phyloP scores from a whole-genome alignment of 2,888 invertebrate species.

The Cerastis leucographa region DNA sequence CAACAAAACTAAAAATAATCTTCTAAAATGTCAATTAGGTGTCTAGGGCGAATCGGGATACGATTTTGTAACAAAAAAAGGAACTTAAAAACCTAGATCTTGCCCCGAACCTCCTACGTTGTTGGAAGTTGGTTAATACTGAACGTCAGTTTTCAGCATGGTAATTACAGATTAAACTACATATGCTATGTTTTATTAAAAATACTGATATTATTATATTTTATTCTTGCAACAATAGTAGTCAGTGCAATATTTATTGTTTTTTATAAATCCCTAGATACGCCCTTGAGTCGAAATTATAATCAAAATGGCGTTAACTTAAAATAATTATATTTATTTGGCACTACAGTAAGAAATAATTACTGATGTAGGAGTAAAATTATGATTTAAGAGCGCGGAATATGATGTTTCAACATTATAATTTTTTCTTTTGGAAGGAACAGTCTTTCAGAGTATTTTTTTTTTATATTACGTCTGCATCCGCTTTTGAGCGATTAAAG shows the following conservation, averaged over 20 bases:
- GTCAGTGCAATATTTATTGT: neutral
- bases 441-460: neutral
- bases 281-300: slow-evolving; percentile 1
- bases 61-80: neutral
- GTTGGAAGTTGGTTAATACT: neutral
- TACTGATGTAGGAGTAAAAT: neutral
- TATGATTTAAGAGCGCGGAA: neutral
- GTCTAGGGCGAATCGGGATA: neutral
- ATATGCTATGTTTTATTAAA: neutral
- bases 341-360: neutral
- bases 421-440: neutral
- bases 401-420: neutral
- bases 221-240: neutral
- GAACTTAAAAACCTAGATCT: neutral
- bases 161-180: neutral
- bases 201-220: neutral
- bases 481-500: neutral
- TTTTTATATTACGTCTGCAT: neutral
- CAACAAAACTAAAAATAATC: slow-evolving; percentile 36
- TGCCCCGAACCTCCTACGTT: neutral
- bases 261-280: neutral
- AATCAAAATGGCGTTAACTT: slow-evolving; percentile 19
- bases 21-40: slow-evolving; percentile 15
- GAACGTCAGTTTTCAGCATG: neutral
- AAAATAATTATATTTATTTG: slow-evolving; percentile 14